Percentiles rank a stretch among this genome's conserved stretches.
These are phyloP conservation scores for Buphagus erythrorhynchus DNA, from an alignment of 2,797 vertebrate genomes.

Conservation along the genomic window DNA sequence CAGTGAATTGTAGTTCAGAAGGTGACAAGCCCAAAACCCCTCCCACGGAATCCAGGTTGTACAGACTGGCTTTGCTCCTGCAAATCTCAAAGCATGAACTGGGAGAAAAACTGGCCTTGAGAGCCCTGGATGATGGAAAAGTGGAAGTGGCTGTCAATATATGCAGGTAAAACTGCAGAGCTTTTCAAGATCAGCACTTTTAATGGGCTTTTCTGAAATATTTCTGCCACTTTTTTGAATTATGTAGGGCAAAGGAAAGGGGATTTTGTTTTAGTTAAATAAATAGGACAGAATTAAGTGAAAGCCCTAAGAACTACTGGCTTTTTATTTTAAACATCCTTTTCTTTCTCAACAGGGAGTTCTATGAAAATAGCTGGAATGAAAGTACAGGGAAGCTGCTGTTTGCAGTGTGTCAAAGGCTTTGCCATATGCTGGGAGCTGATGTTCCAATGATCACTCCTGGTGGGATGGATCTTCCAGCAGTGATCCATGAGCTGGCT, in stretches of 20 bases:
- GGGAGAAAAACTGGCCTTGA: constrained; percentile 85
- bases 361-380: constrained; percentile 80
- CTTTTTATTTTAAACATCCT: neutral
- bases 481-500: constrained; percentile 85
- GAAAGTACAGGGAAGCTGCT: constrained; percentile 84
- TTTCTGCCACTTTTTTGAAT: neutral
- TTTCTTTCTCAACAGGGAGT: constrained; percentile 43
- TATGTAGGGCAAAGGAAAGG: neutral
- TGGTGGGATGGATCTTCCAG: constrained; percentile 83
- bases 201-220: neutral
- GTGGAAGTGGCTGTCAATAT: constrained; percentile 86
- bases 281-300: neutral
- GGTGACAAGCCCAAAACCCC: constrained; percentile 70
- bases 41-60: constrained; percentile 79
- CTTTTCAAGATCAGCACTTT: neutral
- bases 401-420: constrained; percentile 84
- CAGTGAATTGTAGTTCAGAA: constrained; percentile 42
- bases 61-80: constrained; percentile 85
- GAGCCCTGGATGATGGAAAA: constrained; percentile 83
- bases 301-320: neutral
- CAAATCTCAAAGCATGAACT: constrained; percentile 84
- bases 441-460: constrained; percentile 85
- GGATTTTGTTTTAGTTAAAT: neutral
- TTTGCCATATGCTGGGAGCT: constrained; percentile 90
- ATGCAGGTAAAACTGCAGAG: constrained; percentile 82